Conservation (phyloP, 2,113 vertebrate genomes). For the Platanista minor region DNA sequence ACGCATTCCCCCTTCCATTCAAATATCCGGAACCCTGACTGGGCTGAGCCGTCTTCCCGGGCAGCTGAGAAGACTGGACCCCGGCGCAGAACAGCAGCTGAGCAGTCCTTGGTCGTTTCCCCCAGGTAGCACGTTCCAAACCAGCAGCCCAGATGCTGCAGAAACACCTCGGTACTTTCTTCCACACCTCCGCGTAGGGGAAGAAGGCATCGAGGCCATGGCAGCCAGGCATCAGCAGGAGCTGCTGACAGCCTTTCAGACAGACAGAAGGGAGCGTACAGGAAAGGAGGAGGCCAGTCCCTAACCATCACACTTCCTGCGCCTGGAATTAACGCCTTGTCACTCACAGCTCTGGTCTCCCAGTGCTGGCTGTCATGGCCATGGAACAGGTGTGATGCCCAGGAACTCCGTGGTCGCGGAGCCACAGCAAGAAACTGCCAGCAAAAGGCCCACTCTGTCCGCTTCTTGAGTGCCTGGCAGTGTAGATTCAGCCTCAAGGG, state of each 20-base stretch:
- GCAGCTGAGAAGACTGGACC: not conserved
- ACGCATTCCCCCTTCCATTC: not conserved
- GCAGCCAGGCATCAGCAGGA: not conserved
- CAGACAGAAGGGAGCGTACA: not conserved
- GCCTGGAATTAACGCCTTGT: slow-evolving; percentile 65
- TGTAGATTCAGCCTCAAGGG: not conserved
- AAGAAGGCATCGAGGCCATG: not conserved
- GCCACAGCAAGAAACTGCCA: not conserved
- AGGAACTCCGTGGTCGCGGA: not conserved
- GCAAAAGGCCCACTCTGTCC: not conserved
- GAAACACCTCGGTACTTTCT: not conserved
- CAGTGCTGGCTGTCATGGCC: not conserved
- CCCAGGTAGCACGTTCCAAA: not conserved
- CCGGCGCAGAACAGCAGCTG: not conserved
- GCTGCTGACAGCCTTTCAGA: slow-evolving; percentile 51
- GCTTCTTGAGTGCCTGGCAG: not conserved
- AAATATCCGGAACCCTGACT: not conserved
- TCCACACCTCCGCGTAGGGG: not conserved
- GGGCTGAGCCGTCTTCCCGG: not conserved
- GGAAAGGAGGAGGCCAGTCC: not conserved
- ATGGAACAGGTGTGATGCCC: not conserved
- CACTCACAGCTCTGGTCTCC: not conserved
- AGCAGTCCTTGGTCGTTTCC: not conserved
- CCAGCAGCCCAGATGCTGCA: not conserved
- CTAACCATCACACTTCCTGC: slow-evolving; percentile 58